Percentiles rank a stretch among this genome's conserved stretches.
phyloP scores from a whole-genome alignment of 2,113 vertebrate species.

The Ictalurus furcatus region DNA sequence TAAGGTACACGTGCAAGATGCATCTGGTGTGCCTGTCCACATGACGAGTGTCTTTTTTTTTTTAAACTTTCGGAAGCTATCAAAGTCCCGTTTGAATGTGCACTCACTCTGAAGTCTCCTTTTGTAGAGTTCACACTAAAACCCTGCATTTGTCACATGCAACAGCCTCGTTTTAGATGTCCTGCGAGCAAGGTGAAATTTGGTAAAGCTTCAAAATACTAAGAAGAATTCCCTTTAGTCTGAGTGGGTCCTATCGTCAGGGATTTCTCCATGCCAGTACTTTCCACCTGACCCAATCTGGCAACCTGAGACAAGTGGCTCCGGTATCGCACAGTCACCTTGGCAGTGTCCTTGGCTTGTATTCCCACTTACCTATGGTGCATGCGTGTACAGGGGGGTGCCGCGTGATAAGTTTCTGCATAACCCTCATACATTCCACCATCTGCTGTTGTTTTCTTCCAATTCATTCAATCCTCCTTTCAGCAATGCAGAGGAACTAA shows the following conservation, averaged over 20 bases:
- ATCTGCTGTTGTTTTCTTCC: neutral
- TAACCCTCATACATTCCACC: neutral
- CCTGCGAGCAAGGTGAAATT: neutral
- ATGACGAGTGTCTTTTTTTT: neutral
- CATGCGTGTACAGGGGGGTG: neutral
- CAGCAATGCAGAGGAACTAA: neutral
- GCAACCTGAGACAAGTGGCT: neutral
- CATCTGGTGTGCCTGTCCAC: neutral
- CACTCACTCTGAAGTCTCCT: neutral
- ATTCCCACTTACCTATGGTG: neutral
- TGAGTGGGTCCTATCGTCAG: neutral
- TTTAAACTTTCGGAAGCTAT: neutral
- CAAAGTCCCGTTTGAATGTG: neutral
- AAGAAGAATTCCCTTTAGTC: neutral
- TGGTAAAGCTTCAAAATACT: neutral
- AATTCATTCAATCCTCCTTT: neutral
- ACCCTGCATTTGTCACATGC: neutral
- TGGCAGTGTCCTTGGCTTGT: constrained; percentile 26
- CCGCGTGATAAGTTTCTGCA: neutral
- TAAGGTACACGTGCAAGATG: neutral
- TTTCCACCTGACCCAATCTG: constrained; percentile 19
- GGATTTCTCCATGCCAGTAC: neutral
- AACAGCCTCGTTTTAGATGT: neutral
- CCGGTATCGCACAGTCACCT: neutral
- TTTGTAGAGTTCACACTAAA: neutral